phyloP scores from a whole-genome alignment of 92 coral and sea anemone species.

The Paragorgia papillata region DNA sequence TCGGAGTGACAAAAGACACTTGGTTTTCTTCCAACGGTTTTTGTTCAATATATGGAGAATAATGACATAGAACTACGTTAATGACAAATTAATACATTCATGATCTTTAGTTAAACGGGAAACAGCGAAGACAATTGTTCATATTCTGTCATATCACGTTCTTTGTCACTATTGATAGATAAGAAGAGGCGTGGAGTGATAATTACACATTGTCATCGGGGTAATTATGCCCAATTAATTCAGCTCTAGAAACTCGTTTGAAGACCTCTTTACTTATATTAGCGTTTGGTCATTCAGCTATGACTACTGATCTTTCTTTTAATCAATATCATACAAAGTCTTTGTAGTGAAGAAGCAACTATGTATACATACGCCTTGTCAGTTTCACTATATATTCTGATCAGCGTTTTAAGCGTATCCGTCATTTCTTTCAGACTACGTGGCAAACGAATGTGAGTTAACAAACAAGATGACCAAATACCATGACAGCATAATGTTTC shows the following conservation, averaged over 20 bases:
- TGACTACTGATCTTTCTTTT: constrained; percentile 27
- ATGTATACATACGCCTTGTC: not conserved
- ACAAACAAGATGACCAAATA: constrained; percentile 48
- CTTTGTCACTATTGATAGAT: constrained; percentile 25
- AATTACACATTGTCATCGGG: constrained; percentile 61
- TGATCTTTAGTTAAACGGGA: constrained; percentile 37
- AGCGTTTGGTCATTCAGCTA: constrained; percentile 30
- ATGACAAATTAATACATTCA: constrained; percentile 28
- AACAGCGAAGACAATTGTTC: constrained; percentile 40
- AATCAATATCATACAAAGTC: constrained; percentile 27
- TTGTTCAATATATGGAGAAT: constrained; percentile 33
- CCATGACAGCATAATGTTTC: constrained; percentile 16
- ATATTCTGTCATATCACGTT: constrained; percentile 27
- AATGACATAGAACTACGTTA: constrained; percentile 3
- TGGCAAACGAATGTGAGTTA: constrained; percentile 59
- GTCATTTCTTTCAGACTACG: constrained; percentile 1
- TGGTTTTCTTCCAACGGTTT: constrained; percentile 14
- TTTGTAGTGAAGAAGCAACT: constrained; percentile 25
- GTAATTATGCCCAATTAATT: constrained; percentile 44
- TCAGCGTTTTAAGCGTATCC: not conserved
- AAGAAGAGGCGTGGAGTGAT: constrained; percentile 83
- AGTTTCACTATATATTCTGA: not conserved
- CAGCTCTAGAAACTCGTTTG: constrained; percentile 26
- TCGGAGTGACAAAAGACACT: constrained; percentile 10
- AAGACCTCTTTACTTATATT: constrained; percentile 39